Evolutionary conservation across 2,113 vertebrate species (phyloP).

Genomic region (Heliornis fulica): DNA sequence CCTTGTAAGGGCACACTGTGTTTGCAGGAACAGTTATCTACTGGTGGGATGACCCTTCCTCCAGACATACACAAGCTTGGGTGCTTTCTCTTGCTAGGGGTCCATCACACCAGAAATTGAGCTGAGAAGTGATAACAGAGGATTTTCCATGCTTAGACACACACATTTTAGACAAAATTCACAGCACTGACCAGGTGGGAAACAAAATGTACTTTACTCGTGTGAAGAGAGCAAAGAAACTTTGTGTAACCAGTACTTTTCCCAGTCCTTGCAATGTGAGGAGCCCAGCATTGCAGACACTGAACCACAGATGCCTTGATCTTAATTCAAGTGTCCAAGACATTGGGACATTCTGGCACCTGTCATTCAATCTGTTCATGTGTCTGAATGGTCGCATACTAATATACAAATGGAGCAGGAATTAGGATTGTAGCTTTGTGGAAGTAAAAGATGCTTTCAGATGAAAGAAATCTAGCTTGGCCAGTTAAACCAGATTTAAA

Average conservation of each 20-base stretch:
- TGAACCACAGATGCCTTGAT: not conserved
- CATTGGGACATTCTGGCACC: not conserved
- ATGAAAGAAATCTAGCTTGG: not conserved
- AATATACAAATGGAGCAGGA: not conserved
- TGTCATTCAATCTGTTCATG: not conserved
- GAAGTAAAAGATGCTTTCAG: not conserved
- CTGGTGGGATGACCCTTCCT: not conserved
- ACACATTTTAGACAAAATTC: not conserved
- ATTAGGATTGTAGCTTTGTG: not conserved
- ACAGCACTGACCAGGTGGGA: not conserved
- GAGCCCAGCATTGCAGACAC: not conserved
- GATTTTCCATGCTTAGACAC: not conserved
- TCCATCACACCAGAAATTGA: not conserved
- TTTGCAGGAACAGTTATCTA: not conserved
- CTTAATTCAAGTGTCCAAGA: not conserved
- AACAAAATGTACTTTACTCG: not conserved
- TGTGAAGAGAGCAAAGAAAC: not conserved
- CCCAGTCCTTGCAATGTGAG: not conserved
- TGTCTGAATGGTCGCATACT: not conserved
- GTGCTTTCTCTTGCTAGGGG: not conserved
- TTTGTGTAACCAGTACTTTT: not conserved
- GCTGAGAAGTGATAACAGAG: not conserved
- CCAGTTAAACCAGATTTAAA: not conserved
- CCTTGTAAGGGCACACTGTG: rapidly evolving
- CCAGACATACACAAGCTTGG: not conserved